Evolutionary conservation across 1,140 invertebrate genomes (phyloP).

Genomic region (Sitobion miscanthi): DNA sequence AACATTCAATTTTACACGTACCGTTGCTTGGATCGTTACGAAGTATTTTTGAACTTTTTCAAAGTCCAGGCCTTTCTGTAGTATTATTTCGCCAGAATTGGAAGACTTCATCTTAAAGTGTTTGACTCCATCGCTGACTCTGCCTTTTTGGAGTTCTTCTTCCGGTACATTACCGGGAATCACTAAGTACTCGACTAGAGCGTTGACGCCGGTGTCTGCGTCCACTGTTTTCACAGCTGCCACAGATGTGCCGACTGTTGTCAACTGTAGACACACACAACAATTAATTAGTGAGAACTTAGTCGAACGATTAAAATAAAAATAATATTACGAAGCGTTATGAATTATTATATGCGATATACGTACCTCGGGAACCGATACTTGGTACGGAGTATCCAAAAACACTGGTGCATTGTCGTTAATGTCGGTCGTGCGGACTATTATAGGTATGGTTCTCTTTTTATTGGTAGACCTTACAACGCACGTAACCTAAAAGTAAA

Average conservation of each 20-base stretch:
- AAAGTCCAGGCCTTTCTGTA: constrained; percentile 87
- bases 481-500: constrained; percentile 74
- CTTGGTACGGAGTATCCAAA: constrained; percentile 80
- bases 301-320: not conserved
- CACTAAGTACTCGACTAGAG: constrained; percentile 82
- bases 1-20: constrained; percentile 67
- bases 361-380: constrained; percentile 84
- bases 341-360: too few species aligned
- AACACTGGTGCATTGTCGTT: constrained; percentile 88
- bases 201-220: constrained; percentile 85
- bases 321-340: not conserved
- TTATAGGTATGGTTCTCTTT: constrained; percentile 80
- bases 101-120: constrained; percentile 85
- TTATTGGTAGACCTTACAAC: constrained; percentile 77
- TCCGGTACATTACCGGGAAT: constrained; percentile 67
- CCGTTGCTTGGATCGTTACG: constrained; percentile 86
- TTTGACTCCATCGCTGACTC: constrained; percentile 79
- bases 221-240: constrained; percentile 83
- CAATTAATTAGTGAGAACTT: not conserved
- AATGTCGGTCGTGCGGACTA: constrained; percentile 87
- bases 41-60: constrained; percentile 88
- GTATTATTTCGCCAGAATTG: constrained; percentile 87
- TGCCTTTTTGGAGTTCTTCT: constrained; percentile 64
- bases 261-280: constrained; percentile 68
- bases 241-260: constrained; percentile 86